These are phyloP conservation scores for Choloepus hoffmanni DNA, from an alignment of 2,113 vertebrate genomes.

Conservation along the genomic window DNA sequence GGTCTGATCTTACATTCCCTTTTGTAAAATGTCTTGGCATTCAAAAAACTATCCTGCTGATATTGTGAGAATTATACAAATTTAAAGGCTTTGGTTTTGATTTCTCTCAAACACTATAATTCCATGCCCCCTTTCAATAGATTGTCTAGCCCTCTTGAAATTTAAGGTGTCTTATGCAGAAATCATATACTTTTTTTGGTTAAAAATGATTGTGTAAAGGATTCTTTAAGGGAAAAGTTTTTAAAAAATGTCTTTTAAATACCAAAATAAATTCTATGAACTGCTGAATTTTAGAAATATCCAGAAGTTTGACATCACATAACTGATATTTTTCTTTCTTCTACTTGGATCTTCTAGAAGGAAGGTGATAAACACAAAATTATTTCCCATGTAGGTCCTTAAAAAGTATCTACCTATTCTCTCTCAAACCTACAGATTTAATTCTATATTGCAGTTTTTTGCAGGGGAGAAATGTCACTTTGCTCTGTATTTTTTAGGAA, in stretches of 20 bases:
- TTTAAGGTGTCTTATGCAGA: background rate
- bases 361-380: background rate
- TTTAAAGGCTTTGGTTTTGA: conserved; percentile 54
- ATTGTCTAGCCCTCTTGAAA: conserved; percentile 35
- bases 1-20: conserved; percentile 42
- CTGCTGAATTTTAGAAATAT: conserved; percentile 26
- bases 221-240: background rate
- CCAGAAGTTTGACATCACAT: background rate
- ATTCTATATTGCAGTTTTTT: background rate
- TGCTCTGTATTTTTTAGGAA: conserved; percentile 40
- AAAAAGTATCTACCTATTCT: background rate
- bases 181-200: conserved; percentile 43
- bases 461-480: background rate
- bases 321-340: background rate
- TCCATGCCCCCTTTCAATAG: conserved; percentile 27
- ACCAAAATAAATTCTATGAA: background rate
- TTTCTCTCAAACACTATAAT: conserved; percentile 56
- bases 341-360: background rate
- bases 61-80: background rate
- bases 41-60: conserved; percentile 58
- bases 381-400: background rate
- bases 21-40: conserved; percentile 65
- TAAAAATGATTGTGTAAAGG: background rate
- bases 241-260: background rate
- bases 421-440: background rate